phyloP scores from a whole-genome alignment of 2,888 invertebrate genomes.

The Epirrita christyi region DNA sequence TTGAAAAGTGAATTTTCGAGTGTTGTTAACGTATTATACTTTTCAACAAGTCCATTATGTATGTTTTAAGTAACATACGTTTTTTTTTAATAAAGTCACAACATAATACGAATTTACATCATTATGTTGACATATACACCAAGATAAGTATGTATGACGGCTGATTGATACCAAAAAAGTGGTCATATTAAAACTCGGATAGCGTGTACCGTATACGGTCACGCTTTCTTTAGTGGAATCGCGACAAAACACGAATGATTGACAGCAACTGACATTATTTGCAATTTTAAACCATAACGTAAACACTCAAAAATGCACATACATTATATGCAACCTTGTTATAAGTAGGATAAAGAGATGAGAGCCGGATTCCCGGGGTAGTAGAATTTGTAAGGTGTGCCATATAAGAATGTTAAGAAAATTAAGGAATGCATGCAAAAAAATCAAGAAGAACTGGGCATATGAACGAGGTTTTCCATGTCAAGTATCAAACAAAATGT shows the following conservation, averaged over 20 bases:
- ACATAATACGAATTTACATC: slow-evolving; percentile 34
- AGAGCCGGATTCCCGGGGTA: slow-evolving; percentile 7
- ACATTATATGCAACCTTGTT: slow-evolving; percentile 45
- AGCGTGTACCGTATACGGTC: slow-evolving; percentile 56
- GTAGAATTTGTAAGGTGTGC: background rate
- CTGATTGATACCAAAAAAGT: slow-evolving; percentile 47
- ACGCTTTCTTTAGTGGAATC: slow-evolving; percentile 65
- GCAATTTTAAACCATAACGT: slow-evolving; percentile 60
- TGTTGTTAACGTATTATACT: background rate
- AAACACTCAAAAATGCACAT: slow-evolving; percentile 58
- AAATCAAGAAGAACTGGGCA: too few relatives aligned
- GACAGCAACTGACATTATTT: slow-evolving; percentile 63
- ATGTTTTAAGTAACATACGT: background rate
- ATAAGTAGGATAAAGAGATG: slow-evolving; percentile 32
- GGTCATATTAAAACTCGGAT: slow-evolving; percentile 43
- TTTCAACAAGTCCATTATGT: background rate
- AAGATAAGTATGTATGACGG: slow-evolving; percentile 28
- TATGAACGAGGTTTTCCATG: too few relatives aligned
- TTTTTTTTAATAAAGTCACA: slow-evolving; percentile 36
- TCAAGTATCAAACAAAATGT: too few relatives aligned
- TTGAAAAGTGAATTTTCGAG: too few relatives aligned
- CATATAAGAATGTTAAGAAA: too few relatives aligned
- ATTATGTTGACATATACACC: slow-evolving; percentile 39
- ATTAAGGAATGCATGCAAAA: too few relatives aligned
- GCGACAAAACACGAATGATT: slow-evolving; percentile 72